A percentile compares a stretch with the other conserved stretches of the same genome.
phyloP scores from a whole-genome alignment of 2,797 vertebrate genomes.

The Chelmon rostratus region DNA sequence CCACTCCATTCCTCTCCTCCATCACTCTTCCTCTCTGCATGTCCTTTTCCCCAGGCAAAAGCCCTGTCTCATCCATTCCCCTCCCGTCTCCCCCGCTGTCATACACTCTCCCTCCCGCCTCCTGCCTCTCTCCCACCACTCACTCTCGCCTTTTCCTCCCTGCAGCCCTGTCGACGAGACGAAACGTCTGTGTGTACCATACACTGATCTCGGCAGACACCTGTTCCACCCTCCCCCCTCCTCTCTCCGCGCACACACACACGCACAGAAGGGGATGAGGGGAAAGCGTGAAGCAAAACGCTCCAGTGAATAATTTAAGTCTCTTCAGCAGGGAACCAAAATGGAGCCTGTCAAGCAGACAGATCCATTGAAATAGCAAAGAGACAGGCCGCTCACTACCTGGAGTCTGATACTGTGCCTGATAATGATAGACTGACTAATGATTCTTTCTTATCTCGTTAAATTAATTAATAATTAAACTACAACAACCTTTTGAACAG shows the following conservation, averaged over 20 bases:
- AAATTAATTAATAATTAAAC: slow-evolving; percentile 57
- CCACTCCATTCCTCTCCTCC: slow-evolving; percentile 37
- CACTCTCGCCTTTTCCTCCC: slow-evolving; percentile 62
- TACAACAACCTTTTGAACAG: slow-evolving; percentile 48
- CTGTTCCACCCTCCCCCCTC: slow-evolving; percentile 73
- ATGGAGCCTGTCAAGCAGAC: slow-evolving; percentile 80
- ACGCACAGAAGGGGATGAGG: slow-evolving; percentile 48
- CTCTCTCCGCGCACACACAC: slow-evolving; percentile 16
- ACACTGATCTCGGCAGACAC: slow-evolving; percentile 83
- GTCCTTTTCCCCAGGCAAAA: slow-evolving; percentile 66
- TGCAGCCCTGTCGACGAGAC: slow-evolving; percentile 70
- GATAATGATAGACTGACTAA: slow-evolving; percentile 64
- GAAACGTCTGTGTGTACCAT: slow-evolving; percentile 75
- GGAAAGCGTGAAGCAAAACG: slow-evolving; percentile 80
- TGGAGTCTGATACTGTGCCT: slow-evolving; percentile 55
- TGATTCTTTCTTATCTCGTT: slow-evolving; percentile 60
- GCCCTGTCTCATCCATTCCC: slow-evolving; percentile 61
- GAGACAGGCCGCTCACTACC: slow-evolving; percentile 69
- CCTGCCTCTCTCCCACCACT: slow-evolving; percentile 37
- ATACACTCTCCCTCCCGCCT: slow-evolving; percentile 25
- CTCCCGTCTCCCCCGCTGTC: slow-evolving; percentile 50
- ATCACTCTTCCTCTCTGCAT: slow-evolving; percentile 44
- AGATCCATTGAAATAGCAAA: slow-evolving; percentile 68
- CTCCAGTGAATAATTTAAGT: slow-evolving; percentile 86
- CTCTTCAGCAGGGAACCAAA: slow-evolving; percentile 78